These are phyloP conservation scores for Caenorhabditis angaria DNA, from an alignment of 2,888 invertebrate genomes.

Conservation along the genomic window DNA sequence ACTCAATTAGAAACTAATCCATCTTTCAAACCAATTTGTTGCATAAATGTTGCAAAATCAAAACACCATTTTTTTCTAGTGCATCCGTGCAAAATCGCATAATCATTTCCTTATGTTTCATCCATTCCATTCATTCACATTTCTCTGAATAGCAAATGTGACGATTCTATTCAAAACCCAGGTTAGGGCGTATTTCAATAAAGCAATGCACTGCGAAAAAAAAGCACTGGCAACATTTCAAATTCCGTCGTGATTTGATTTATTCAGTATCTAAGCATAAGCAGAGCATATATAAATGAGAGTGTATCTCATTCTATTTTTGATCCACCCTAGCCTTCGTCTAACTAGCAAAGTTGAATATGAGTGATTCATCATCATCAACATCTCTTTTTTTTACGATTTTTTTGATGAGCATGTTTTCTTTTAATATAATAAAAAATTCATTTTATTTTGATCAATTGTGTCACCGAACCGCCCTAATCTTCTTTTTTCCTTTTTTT, in stretches of 20 bases:
- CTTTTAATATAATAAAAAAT: not conserved
- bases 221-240: not conserved
- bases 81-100: no score
- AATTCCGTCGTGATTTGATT: conserved; percentile 4
- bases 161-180: not conserved
- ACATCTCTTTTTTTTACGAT: conserved; percentile 1
- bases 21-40: no score
- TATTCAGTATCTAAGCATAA: not conserved
- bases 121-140: no score
- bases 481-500: not conserved
- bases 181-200: not conserved
- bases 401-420: not conserved
- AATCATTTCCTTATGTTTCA: no score
- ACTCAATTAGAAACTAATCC: no score
- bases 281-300: not conserved
- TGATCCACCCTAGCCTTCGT: not conserved
- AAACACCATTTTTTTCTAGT: no score
- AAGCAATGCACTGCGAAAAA: not conserved
- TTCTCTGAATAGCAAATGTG: no score
- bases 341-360: not conserved
- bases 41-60: no score
- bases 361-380: conserved; percentile 6
- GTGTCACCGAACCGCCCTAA: no score
- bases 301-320: not conserved
- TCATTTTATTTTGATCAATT: not conserved